Evolutionary conservation across 2,888 invertebrate genomes (phyloP).

Genomic region (Leptinotarsa juncta): DNA sequence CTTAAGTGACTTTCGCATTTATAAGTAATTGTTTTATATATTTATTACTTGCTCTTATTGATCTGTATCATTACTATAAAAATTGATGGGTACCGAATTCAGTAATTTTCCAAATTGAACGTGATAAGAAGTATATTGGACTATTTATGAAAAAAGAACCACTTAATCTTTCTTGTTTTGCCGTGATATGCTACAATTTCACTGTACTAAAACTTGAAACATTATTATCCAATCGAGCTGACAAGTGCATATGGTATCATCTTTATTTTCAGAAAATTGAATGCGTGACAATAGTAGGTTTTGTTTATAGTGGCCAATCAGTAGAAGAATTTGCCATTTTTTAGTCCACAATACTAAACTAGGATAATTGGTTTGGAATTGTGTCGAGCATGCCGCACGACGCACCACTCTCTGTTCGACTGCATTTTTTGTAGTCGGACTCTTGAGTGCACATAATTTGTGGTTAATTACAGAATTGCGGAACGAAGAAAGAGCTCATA

Average conservation of each 20-base stretch:
- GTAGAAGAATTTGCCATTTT: not conserved
- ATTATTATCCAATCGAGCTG: constrained; percentile 14
- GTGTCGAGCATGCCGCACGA: constrained; percentile 9
- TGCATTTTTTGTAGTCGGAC: constrained; percentile 2
- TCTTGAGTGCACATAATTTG: not conserved
- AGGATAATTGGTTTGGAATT: not conserved
- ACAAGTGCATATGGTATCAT: not conserved
- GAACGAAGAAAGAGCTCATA: not conserved
- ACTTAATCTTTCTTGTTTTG: no score
- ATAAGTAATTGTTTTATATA: no score
- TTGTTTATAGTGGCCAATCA: constrained; percentile 19
- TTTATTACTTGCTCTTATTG: no score
- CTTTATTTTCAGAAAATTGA: constrained; percentile 19
- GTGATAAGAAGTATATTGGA: no score
- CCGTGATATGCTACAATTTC: no score
- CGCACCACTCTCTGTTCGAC: not conserved
- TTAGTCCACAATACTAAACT: not conserved
- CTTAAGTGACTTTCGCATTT: no score
- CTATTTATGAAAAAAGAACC: no score
- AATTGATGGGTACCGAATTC: no score
- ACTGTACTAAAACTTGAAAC: not conserved
- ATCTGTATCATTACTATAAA: no score
- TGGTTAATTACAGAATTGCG: not conserved
- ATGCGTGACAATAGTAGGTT: constrained; percentile 7
- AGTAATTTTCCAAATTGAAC: no score